These are phyloP conservation scores for Achlya flavicornis DNA, from an alignment of 2,888 invertebrate genomes.

Conservation along the genomic window DNA sequence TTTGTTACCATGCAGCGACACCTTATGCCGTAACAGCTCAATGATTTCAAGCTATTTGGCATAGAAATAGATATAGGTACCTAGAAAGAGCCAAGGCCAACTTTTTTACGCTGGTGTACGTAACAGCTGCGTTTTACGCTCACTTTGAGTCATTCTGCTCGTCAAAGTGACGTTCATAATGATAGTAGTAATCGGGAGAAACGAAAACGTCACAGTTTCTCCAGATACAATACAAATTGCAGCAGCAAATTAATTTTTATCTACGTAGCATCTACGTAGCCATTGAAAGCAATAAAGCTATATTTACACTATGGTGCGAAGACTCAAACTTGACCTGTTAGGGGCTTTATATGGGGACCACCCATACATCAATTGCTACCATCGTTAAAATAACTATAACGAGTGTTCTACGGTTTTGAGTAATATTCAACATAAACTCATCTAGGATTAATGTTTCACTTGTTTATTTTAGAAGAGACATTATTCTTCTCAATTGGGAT, in stretches of 20 bases:
- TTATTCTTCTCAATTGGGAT: not conserved
- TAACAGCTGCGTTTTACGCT: no score
- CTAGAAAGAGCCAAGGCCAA: no score
- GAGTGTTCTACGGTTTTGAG: not conserved
- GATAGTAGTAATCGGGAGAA: no score
- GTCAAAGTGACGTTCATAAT: no score
- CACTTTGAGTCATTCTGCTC: no score
- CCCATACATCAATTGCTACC: slow-evolving; percentile 65
- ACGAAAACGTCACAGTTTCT: no score
- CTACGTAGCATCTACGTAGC: not conserved
- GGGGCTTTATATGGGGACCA: slow-evolving; percentile 58
- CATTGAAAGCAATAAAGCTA: slow-evolving; percentile 44
- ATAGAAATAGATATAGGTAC: no score
- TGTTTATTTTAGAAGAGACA: not conserved
- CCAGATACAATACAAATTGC: not conserved
- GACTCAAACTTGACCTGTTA: slow-evolving; percentile 50
- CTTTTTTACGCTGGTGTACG: no score
- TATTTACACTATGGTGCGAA: slow-evolving; percentile 47
- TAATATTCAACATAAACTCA: not conserved
- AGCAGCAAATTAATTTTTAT: not conserved
- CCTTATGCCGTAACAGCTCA: no score
- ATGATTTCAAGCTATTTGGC: no score
- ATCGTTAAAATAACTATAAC: slow-evolving; percentile 53
- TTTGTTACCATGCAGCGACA: no score
- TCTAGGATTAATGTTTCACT: not conserved